Conservation (phyloP, 2,797 vertebrate genomes). For the Alectoris magna region DNA sequence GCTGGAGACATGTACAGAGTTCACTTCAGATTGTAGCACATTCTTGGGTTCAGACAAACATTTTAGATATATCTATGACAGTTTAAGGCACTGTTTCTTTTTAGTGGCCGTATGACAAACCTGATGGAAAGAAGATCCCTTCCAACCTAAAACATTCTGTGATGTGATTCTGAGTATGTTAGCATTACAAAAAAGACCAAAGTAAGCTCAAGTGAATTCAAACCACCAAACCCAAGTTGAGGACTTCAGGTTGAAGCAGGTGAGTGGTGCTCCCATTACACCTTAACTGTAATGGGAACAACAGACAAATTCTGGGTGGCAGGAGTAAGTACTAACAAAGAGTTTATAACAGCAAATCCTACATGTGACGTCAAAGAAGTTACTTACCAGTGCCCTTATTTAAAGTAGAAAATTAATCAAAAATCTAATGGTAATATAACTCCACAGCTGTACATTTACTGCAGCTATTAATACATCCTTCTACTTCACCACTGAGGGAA, state of each 20-base stretch:
- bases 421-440: not conserved
- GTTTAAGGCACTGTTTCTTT: not conserved
- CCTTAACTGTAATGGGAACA: not conserved
- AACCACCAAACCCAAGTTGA: not conserved
- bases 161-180: not conserved
- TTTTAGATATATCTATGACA: not conserved
- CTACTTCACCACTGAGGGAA: not conserved
- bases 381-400: not conserved
- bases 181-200: not conserved
- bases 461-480: not conserved
- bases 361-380: not conserved
- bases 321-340: not conserved
- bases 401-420: not conserved
- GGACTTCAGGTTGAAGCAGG: not conserved
- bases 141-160: not conserved
- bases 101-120: not conserved
- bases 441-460: not conserved
- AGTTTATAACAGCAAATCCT: not conserved
- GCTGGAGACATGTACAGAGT: not conserved
- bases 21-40: not conserved
- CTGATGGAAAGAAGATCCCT: not conserved
- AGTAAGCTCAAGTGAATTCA: not conserved
- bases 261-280: not conserved
- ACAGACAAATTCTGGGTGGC: not conserved
- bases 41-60: not conserved